Conservation (phyloP, 2,797 vertebrate species). For the Hoplostethus mediterraneus region DNA sequence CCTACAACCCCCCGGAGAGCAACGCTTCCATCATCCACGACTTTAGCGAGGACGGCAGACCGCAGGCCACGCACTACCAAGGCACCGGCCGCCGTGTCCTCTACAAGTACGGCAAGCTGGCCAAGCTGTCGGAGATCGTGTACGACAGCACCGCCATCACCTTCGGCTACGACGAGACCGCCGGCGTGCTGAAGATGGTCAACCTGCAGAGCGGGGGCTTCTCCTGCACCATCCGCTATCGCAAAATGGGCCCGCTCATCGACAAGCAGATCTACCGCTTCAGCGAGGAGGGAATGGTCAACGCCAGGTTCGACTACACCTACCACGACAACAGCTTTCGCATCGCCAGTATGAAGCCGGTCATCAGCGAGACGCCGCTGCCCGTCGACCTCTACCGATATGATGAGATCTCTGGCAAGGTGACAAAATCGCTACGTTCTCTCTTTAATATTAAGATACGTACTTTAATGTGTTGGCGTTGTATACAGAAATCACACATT, state of each 20-base stretch:
- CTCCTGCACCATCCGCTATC: slow-evolving; percentile 97
- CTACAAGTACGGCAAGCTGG: slow-evolving; percentile 98
- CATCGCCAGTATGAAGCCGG: slow-evolving; percentile 97
- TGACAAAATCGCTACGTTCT: background rate
- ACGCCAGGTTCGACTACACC: slow-evolving; percentile 97
- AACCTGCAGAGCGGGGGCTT: slow-evolving; percentile 97
- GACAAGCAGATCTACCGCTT: slow-evolving; percentile 99
- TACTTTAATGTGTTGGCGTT: background rate
- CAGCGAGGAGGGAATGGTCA: slow-evolving; percentile 99
- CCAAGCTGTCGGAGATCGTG: slow-evolving; percentile 95
- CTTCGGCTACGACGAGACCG: slow-evolving; percentile 98
- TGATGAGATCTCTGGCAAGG: slow-evolving; percentile 90
- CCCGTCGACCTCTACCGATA: slow-evolving; percentile 98
- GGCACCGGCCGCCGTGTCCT: slow-evolving; percentile 97
- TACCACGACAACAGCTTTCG: slow-evolving; percentile 99
- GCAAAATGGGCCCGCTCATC: slow-evolving; percentile 96
- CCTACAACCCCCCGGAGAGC: slow-evolving; percentile 97
- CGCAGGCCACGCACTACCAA: slow-evolving; percentile 92
- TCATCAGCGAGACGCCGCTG: slow-evolving; percentile 98
- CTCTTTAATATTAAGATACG: background rate
- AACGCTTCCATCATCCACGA: slow-evolving; percentile 98
- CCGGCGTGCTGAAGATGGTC: slow-evolving; percentile 98
- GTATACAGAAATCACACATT: too few species aligned
- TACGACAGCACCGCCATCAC: slow-evolving; percentile 97
- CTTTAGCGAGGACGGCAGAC: slow-evolving; percentile 94